Evolutionary conservation across 2,888 invertebrate genomes (phyloP).

Genomic region (Dryobotodes eremita): DNA sequence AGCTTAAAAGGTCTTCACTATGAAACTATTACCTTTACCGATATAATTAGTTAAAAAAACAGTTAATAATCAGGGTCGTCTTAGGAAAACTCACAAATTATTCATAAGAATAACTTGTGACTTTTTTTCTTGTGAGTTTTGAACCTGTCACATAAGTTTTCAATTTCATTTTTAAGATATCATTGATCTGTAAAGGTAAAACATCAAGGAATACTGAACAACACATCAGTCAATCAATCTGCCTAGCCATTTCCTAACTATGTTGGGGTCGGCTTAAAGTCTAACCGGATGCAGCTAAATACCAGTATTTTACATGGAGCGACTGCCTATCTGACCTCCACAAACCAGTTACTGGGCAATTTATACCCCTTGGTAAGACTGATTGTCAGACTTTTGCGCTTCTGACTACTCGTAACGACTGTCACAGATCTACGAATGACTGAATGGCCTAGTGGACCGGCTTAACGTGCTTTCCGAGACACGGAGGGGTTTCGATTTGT

Average conservation of each 20-base stretch:
- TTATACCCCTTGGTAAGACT: too few relatives aligned
- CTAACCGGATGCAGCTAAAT: too few relatives aligned
- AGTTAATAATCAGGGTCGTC: not conserved
- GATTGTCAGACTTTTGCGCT: too few relatives aligned
- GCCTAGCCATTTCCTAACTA: too few relatives aligned
- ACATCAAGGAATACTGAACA: not conserved
- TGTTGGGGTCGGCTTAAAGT: too few relatives aligned
- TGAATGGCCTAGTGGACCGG: not conserved
- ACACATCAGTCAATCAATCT: not conserved
- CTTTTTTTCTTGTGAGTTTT: too few relatives aligned
- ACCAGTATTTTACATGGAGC: too few relatives aligned
- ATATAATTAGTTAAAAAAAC: not conserved
- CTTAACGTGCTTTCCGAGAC: not conserved
- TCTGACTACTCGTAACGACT: not conserved
- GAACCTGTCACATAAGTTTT: too few relatives aligned
- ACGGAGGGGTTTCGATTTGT: not conserved
- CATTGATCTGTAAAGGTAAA: not conserved
- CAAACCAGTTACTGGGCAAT: too few relatives aligned
- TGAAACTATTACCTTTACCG: not conserved
- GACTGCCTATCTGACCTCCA: too few relatives aligned
- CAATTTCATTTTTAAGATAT: not conserved
- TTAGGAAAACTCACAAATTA: not conserved
- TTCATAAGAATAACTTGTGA: too few relatives aligned
- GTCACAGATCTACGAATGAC: not conserved
- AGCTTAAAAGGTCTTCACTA: not conserved